A percentile compares a stretch with the other conserved stretches of the same genome.
These are phyloP conservation scores for Capitella teleta DNA, from an alignment of 1,140 invertebrate genomes.

Conservation along the genomic window DNA sequence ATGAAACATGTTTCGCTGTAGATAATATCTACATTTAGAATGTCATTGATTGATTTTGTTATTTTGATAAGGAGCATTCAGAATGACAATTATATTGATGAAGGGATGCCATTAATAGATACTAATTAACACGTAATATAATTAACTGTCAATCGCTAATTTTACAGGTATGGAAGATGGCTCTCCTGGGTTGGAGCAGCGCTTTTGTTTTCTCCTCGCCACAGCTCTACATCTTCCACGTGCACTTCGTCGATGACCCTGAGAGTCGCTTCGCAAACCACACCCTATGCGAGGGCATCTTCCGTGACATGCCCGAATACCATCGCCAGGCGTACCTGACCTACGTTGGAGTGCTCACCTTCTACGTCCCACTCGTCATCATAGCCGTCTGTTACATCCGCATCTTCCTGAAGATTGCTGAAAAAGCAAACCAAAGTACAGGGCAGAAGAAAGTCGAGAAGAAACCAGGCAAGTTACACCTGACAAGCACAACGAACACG, in stretches of 20 bases:
- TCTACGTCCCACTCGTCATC: slow-evolving; percentile 30
- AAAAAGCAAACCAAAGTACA: slow-evolving; percentile 25
- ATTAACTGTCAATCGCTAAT: no score
- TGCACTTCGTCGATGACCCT: slow-evolving; percentile 12
- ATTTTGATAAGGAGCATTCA: no score
- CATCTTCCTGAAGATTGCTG: slow-evolving; percentile 34
- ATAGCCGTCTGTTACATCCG: slow-evolving; percentile 29
- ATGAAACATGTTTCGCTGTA: no score
- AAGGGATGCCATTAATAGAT: no score
- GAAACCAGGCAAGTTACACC: slow-evolving; percentile 23
- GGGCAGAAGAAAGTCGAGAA: no score
- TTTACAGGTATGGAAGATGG: slow-evolving; percentile 31
- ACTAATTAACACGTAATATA: no score
- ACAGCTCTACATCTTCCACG: slow-evolving; percentile 28
- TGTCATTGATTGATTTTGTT: no score
- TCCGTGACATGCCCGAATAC: slow-evolving; percentile 18
- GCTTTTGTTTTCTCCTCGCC: slow-evolving; percentile 25
- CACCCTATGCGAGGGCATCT: slow-evolving; percentile 28
- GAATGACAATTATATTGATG: no score
- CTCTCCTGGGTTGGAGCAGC: slow-evolving; percentile 24
- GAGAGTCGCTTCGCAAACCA: slow-evolving; percentile 11
- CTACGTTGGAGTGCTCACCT: slow-evolving; percentile 25
- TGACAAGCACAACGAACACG: no score
- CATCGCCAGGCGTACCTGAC: slow-evolving; percentile 33
- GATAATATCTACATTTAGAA: no score